Evolutionary conservation across 1,140 invertebrate genomes (phyloP), one percentile per base, ranked within the genome.

Genomic region (Helicoverpa armigera): DNA sequence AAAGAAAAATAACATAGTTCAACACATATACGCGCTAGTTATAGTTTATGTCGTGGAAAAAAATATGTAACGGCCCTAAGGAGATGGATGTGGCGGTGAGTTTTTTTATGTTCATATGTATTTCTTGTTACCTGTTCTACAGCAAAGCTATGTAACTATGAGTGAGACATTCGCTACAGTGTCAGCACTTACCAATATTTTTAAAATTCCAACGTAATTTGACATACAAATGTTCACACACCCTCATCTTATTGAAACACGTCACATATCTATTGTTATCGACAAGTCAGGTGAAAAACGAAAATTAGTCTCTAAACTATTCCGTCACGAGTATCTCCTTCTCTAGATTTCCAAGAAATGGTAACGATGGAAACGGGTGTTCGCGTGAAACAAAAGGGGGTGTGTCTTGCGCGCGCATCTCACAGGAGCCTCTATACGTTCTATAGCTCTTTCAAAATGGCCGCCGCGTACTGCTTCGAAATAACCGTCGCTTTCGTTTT

Each of bases 281-380:
- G 5, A 43, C 35, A 43, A 43, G 35, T 7, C 35, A 43, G 5
- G 35, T 7, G 23, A 43, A 43, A 43, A 43, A 43, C 35, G 35
- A 43, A 43, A 10, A 43, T 48, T 43, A 43, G 1, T 63, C 13
- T 35, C 16, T 50, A 23, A 18, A 0, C 2, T 48, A 13, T n/a
- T 67, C 9, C 43, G 3, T 48, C 63, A 43, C 43, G 63, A 18
- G 63, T 67, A 23, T 16, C 63, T 4, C 63, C 63, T 4, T 4
- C 43, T 12, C 35, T 50, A 67, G 63, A 67, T 50, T 67, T 67
- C 63, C 67, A 50, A 54, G 67, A 70, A 70, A 70, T 54, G 23
- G 67, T 70, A 50, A 67, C 63, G 63, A 67, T 67, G 63, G 63
- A 67, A 67, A 67, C 35, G 63, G 43, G 43, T 18, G 43, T 50